phyloP scores from a whole-genome alignment of 2,797 vertebrate species.

The Pterois miles region DNA sequence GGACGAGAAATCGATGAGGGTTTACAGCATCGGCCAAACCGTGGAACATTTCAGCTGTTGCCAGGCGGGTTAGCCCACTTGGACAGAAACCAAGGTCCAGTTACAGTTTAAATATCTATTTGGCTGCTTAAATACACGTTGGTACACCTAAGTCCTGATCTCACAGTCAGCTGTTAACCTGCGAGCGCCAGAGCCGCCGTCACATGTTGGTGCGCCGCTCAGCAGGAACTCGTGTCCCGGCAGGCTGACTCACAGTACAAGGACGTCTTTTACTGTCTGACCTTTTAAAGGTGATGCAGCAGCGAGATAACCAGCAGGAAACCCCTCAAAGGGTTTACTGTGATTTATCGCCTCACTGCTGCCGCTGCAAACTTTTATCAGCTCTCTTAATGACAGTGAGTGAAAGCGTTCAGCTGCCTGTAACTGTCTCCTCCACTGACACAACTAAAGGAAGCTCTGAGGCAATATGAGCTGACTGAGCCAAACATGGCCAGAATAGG shows the following conservation, averaged over 20 bases:
- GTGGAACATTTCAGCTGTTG: too few relatives aligned
- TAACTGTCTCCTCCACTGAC: constrained; percentile 33
- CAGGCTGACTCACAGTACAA: not conserved
- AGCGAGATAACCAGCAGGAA: constrained; percentile 2
- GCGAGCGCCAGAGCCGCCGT: not conserved
- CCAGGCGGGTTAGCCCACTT: not conserved
- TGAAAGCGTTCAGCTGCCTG: constrained; percentile 5
- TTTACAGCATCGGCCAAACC: too few relatives aligned
- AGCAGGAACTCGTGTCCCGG: not conserved
- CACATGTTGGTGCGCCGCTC: not conserved
- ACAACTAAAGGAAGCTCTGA: not conserved
- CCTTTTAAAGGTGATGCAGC: not conserved
- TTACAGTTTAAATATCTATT: constrained; percentile 15
- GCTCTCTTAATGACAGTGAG: not conserved
- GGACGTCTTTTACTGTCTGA: constrained; percentile 2
- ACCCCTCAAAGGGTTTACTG: not conserved
- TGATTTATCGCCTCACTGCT: constrained; percentile 18
- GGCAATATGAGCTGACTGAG: not conserved
- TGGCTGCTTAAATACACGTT: constrained; percentile 24
- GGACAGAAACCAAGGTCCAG: constrained; percentile 1
- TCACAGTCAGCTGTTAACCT: constrained; percentile 28
- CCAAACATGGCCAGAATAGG: not conserved
- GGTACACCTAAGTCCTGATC: not conserved
- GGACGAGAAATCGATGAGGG: not conserved
- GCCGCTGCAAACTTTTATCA: constrained; percentile 24